Percentiles rank a stretch among this genome's conserved stretches.
Conservation (phyloP, 37 sponge, comb jelly and placozoan genomes). For the Axinella damicornis region DNA sequence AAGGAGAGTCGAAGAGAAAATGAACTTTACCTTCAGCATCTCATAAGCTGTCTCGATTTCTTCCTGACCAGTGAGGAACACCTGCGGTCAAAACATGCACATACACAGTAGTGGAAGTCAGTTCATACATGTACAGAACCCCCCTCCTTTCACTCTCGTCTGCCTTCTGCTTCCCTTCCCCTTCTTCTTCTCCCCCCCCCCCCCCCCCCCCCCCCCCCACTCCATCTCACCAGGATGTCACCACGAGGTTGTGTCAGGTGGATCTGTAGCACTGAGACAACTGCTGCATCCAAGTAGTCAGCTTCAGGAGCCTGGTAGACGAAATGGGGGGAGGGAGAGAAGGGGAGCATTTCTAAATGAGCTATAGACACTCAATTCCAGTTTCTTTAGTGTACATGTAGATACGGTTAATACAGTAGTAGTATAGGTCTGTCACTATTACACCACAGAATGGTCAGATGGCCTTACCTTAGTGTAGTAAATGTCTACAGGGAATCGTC, state of each 20-base stretch:
- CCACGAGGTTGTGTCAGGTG: slow-evolving; percentile 97
- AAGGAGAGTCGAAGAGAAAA: no score
- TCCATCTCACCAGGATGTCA: slow-evolving; percentile 94
- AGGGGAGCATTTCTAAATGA: no score
- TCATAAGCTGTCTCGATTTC: slow-evolving; percentile 98
- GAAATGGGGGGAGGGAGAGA: not conserved
- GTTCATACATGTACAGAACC: no score
- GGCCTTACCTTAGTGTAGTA: slow-evolving; percentile 91
- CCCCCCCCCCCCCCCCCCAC: no score
- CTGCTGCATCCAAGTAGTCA: slow-evolving; percentile 95
- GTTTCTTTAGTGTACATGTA: no score
- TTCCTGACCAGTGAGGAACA: slow-evolving; percentile 98
- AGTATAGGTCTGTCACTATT: no score
- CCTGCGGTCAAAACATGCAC: slow-evolving; percentile 44
- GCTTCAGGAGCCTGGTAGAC: slow-evolving; percentile 94
- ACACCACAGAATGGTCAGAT: no score
- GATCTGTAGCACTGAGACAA: slow-evolving; percentile 97
- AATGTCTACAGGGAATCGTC: slow-evolving; percentile 97
- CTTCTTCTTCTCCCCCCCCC: no score
- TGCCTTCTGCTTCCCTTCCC: no score
- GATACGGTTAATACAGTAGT: no score
- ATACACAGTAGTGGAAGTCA: not conserved
- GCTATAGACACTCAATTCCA: no score
- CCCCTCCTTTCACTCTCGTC: no score
- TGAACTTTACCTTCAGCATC: slow-evolving; percentile 71